Base-by-base conservation (phyloP, 2,797 vertebrate species). In the Gorsachius magnificus region DNA sequence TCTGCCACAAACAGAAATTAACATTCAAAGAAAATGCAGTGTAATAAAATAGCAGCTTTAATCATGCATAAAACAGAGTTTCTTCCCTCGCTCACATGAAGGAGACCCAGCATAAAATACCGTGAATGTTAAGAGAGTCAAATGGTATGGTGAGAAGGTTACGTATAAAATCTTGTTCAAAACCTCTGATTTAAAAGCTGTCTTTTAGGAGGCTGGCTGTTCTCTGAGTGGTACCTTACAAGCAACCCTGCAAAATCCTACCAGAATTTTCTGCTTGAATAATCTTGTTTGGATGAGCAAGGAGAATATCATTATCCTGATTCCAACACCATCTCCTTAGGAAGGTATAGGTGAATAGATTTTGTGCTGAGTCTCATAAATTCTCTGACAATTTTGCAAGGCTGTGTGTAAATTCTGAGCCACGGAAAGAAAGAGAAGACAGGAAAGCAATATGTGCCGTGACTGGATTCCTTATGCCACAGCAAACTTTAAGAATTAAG, bases 1-100 rank as follows among this genome's bases (percentile, higher is more conserved):
- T 85, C 68, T 96, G 69, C 90, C 68, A 72, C 87, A 89, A 96
- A 94, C 61, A 95, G 76, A 93, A 94, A 97, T 94, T 94, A 96
- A 58, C 87, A 93, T 96, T 94, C 88, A 89, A 96, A 87, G 92
- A 93, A 96, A 89, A 93, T 65, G 70, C 82, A 76, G 61, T 68
- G 70, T 81, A 91, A 88, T 91, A 91, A 95, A 94, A 94, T 36
- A 93, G 89, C 69, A 90, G 53, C 38, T 95, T 95, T 95, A 95
- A 87, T 93, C 84, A 85, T 83, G 84, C 87, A 91, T 89, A 91
- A 92, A 89, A 61, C 89, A 56, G 50, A 83, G 57, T 94, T 90
- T 95, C 65, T 92, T 64, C 61, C 25, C 57, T 79, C 16, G 1
- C 60, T 95, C 14, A 33, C 63, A 82, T n/a, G 54, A 90, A 92